Conservation (phyloP, 2,888 invertebrate species). For the Cryptus viduatorius region DNA sequence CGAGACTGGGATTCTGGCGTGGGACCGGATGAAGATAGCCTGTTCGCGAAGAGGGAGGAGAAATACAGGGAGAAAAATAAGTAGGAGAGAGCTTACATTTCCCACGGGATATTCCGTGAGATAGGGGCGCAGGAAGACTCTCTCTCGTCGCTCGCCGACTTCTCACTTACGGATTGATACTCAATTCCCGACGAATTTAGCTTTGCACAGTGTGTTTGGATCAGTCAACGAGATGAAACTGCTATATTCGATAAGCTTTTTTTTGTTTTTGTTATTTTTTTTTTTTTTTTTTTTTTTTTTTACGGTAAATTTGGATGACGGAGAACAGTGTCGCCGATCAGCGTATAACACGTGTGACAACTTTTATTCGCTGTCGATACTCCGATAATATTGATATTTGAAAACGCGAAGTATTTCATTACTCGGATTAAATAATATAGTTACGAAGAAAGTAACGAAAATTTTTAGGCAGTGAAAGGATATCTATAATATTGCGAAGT, state of each 20-base stretch:
- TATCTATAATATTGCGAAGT: background rate
- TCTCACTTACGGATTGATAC: conserved; percentile 84
- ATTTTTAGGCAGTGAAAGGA: background rate
- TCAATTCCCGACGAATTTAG: conserved; percentile 84
- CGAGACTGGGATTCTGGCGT: conserved; percentile 68
- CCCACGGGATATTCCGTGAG: conserved; percentile 73
- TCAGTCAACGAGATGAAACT: conserved; percentile 77
- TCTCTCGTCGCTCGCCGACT: conserved; percentile 71
- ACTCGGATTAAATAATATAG: background rate
- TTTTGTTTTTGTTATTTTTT: background rate
- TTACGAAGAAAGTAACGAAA: background rate
- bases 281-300: background rate
- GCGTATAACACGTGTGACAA: background rate
- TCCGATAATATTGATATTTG: background rate
- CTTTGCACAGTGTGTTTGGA: conserved; percentile 76
- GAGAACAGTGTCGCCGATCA: background rate
- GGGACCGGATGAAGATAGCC: conserved; percentile 60
- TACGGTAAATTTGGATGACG: background rate
- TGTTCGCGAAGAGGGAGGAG: conserved; percentile 34
- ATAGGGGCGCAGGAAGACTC: conserved; percentile 70
- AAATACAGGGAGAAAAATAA: conserved; percentile 67
- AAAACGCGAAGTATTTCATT: background rate
- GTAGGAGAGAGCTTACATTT: conserved; percentile 72
- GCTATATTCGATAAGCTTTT: conserved; percentile 68
- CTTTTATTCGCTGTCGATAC: background rate